Evolutionary conservation across 2,797 vertebrate genomes (phyloP), one percentile per base, ranked within the genome.

Genomic region (Platalea minor): DNA sequence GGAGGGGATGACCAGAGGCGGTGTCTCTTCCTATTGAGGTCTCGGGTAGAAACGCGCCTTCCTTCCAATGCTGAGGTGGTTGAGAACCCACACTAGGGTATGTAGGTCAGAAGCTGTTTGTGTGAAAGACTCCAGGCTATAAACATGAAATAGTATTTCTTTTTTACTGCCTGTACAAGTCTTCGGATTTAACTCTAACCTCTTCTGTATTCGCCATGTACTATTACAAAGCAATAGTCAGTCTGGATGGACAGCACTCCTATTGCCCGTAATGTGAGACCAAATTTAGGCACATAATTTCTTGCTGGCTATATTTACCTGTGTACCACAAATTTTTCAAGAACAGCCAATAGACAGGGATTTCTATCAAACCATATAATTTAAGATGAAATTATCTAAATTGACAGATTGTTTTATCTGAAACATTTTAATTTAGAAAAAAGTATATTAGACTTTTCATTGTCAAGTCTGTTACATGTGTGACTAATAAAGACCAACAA

Each of bases 401-500:
- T 9, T 64, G 88, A 53, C 39, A 85, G 53, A 76, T 57, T 48
- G 29, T 63, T 92, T 93, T 68, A 81, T 48, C 43, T 31, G 78
- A 89, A 95, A 77, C 13, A 19, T 39, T 90, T 84, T 65, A 39
- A 37, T 79, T 80, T 70, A 83, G 63, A 67, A 75, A 80, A 57
- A 64, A 51, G 7, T 45, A 29, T 72, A 83, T 89, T 88, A 85
- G 72, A 61, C 10, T 90, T 91, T 73, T 81, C 24, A 53, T 51
- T 88, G 53, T 93, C 82, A 93, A 65, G 56, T 78, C 74, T 78
- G 33, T 91, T 94, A 89, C 89, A 83, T 9, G 13, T 88, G 73
- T 92, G 70, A 73, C 60, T 91, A 88, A 92, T 80, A 94, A 93
- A 72, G 81, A 83, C 29, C 51, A 96, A 90, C 33, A 94, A 76